Evolutionary conservation across 37 sponge, comb jelly and placozoan species (phyloP), one percentile per base, ranked within the genome.

Genomic region (Aplysina aerophoba): DNA sequence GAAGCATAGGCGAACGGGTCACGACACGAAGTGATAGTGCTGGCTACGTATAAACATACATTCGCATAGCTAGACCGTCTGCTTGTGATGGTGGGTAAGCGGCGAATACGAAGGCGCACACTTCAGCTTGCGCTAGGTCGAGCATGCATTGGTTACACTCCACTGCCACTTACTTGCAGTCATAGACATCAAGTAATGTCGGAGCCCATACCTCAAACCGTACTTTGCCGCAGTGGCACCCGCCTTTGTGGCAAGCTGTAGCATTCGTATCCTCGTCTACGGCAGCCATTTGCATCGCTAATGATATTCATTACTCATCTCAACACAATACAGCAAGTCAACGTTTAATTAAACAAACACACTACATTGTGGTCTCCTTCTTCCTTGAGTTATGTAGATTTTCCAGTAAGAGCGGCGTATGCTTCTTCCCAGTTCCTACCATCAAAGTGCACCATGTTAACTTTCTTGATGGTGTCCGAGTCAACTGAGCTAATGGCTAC

Each of bases 191-290:
- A 33, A 97, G 62, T 2, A 65, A 57, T 24, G 54, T 20, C 17
- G 95, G 90, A 27, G 97, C 97, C 63, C 59, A 81, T 20, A 94
- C 97, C 36, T 92, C 90, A 85, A 92, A 97, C 69, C 84, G 63
- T 0, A 97, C 95, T n/a, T 82, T 85, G 19, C 97, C 97, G 80
- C 97, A 97, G 53, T 97, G 97, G 78, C 97, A 97, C 4, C 95
- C 95, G 30, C 97, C 97, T 21, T 83, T 87, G 75, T 97, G 97
- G 62, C 85, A 82, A 31, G 88, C 92, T 59, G 80, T 87, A 0
- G 50, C 50, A 3, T 44, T 44, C 8, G 50, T 8, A 44, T 11
- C 50, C 50, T 44, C 8, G 50, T 44, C 50, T 11, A 11, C 50
- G 50, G 50, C 50, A 44, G 50, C 50, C 50, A 44, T 44, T 44